These are phyloP conservation scores for Andrena trimmerana DNA, from an alignment of 2,888 invertebrate species.

Conservation along the genomic window DNA sequence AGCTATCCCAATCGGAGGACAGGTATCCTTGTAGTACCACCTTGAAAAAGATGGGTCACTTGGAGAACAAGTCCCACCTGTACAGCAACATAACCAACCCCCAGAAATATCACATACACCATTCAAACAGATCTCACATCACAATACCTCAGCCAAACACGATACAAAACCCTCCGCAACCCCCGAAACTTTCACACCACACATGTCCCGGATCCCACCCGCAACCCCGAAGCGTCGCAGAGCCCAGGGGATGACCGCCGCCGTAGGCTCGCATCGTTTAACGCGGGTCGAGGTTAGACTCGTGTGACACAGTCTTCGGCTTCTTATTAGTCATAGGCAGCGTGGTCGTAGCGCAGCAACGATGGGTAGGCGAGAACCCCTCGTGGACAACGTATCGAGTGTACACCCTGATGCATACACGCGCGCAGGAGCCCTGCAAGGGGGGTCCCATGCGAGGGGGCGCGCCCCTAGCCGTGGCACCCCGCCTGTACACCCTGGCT, in stretches of 20 bases:
- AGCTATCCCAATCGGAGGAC: too few species aligned
- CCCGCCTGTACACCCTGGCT: constrained; percentile 70
- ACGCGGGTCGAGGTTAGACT: constrained; percentile 49
- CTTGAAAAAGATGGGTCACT: too few species aligned
- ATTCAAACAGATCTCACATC: too few species aligned
- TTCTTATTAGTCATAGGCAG: constrained; percentile 73
- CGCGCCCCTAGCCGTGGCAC: constrained; percentile 78
- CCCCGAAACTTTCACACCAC: not conserved
- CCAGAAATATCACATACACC: too few species aligned
- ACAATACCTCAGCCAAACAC: too few species aligned
- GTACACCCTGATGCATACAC: constrained; percentile 57
- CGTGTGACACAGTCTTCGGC: constrained; percentile 70
- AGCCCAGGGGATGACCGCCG: constrained; percentile 24
- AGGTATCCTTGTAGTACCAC: too few species aligned
- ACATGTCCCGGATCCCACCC: not conserved
- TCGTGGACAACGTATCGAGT: constrained; percentile 76
- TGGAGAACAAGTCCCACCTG: too few species aligned
- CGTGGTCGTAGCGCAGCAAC: constrained; percentile 60
- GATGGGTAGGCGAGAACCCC: constrained; percentile 75
- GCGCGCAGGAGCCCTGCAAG: constrained; percentile 53
- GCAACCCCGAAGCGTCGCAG: constrained; percentile 19
- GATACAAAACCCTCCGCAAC: too few species aligned
- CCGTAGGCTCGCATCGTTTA: constrained; percentile 64
- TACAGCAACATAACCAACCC: too few species aligned
- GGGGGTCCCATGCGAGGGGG: constrained; percentile 76